Base-by-base conservation (phyloP, 2,888 invertebrate genomes). In the Pyralis farinalis region DNA sequence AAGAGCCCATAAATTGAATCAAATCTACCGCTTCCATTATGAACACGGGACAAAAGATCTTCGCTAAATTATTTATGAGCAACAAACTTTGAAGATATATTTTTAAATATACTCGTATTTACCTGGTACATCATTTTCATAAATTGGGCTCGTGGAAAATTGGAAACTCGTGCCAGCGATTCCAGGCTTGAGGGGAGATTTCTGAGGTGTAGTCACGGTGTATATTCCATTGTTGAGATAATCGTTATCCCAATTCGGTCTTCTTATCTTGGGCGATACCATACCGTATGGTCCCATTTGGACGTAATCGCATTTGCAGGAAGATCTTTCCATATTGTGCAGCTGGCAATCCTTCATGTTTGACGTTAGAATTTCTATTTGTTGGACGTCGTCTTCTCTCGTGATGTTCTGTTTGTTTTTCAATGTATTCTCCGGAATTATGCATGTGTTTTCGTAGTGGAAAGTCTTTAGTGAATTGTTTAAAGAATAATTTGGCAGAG, bases 401-500 rank as follows among this genome's bases (percentile, higher is more conserved):
- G 86, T 84, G 11, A 82, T 76, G 40, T 81, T 83, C 40, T 76
- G 77, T 53, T 85, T 86, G 45, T 88, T 88, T 49, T 82, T 86
- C 11, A 86, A 55, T 6, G 88, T 79, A 44, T 75, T 87, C 21
- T 87, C 88, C 10, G 90, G 87, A 56, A 84, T 76, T 47, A 88
- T 84, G 40, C 89, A 85, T 9, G 82, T 85, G 48, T 88, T 86
- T 51, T 89, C 88, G 38, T 86, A 85, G 48, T 89, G 87, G 63
- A 90, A 90, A 42, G 87, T 89, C 48, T 87, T 86, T 2, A 90
- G 68, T 4, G 91, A 90, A 63, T 91, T 91, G 50, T 91, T 90
- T 33, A 91, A 73, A 22, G 90, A 91, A 60, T 91, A 92, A 60
- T 91, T 92, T 1, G 92, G 92, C 35, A 91, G 53, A n/a, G 91